Base-by-base conservation (phyloP, 2,888 invertebrate species). In the Phragmatobia fuliginosa region DNA sequence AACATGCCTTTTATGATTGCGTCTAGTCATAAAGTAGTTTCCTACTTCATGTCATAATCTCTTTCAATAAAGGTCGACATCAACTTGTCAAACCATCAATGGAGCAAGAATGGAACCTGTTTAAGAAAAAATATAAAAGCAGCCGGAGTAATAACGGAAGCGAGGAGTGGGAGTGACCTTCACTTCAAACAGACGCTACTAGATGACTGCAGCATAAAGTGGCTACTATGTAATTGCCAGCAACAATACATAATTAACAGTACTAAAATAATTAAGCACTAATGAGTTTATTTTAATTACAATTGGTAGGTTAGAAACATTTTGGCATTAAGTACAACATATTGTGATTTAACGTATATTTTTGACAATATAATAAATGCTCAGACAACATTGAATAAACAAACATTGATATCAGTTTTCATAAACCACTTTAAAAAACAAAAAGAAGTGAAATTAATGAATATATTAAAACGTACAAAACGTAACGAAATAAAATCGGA, bases 121-220 rank as follows among this genome's bases (percentile, higher is more conserved):
- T 79, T 16, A 56, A 28, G 75, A 76, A 80, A 83, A 83, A 83
- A 83, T 82, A 84, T 28, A 84, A 79, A 83, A 87, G 85, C 77
- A 77, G 77, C 62, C 81, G 67, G 67, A 72, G 73, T 78, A 78
- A 78, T 70, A 73, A 83, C 87, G 89, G 90, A 90, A 91, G 87
- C 80, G 76, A 70, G 77, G 78, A 83, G 88, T 90, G 87, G 89
- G 89, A 84, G 89, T 85, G 91, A 89, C 91, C 92, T 92, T 91
- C 89, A 75, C 75, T 78, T 92, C 91, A 92, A 85, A 92, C 92
- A 81, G 78, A 77, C 75, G 78, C 60, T 79, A 75, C 80, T 79
- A 83, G 83, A 81, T 82, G 74, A 66, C 76, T 77, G 75, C 77
- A 70, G 88, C 88, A 79, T 90, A 88, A 87, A 89, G n/a, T 84